These are phyloP conservation scores for Melipona beecheii DNA, from an alignment of 2,888 invertebrate genomes.

Conservation along the genomic window DNA sequence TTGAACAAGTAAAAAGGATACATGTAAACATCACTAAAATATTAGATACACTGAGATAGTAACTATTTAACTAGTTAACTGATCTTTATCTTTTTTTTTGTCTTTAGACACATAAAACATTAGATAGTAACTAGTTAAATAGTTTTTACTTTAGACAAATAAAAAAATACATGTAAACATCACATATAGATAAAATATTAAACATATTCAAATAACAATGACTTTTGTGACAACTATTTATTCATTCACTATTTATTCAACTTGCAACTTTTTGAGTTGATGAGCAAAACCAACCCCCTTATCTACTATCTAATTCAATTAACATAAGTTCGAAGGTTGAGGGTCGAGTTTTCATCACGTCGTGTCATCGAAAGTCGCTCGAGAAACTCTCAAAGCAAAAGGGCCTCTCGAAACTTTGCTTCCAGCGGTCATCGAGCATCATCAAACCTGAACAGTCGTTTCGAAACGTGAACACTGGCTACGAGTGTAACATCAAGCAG, in stretches of 20 bases:
- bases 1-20: neutral
- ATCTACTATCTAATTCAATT: constrained; percentile 1
- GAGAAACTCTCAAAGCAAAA: neutral
- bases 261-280: neutral
- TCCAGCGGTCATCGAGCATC: neutral
- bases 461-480: neutral
- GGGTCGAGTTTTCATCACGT: neutral
- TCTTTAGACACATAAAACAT: no score
- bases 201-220: neutral
- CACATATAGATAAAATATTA: no score
- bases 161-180: no score
- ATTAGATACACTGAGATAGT: no score
- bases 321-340: neutral
- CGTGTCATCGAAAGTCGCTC: neutral
- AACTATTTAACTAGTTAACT: no score
- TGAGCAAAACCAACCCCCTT: neutral
- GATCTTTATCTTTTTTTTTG: no score
- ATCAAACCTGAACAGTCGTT: neutral
- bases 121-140: no score
- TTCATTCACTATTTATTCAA: no score
- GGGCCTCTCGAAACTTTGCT: neutral
- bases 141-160: no score
- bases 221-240: neutral
- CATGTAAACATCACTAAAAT: neutral
- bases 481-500: neutral